A percentile compares a stretch with the other conserved stretches of the same genome.
Evolutionary conservation across 2,113 vertebrate species (phyloP).

Genomic region (Etia nguti): DNA sequence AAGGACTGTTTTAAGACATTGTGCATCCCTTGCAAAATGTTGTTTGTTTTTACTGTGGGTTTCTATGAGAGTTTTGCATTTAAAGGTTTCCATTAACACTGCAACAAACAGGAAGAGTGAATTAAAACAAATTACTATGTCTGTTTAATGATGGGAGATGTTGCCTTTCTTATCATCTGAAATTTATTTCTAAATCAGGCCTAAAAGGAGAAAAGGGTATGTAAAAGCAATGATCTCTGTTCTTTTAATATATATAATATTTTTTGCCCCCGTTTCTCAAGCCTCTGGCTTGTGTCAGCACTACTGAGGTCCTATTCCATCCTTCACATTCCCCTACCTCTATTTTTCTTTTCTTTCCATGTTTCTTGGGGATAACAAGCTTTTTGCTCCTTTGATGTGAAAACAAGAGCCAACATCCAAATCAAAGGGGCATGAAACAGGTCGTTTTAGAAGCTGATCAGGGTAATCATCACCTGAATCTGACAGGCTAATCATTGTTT

Average conservation of each 20-base stretch:
- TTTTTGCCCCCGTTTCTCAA: not conserved
- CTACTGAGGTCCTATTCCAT: not conserved
- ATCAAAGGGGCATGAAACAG: slow-evolving; percentile 30
- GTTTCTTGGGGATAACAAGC: not conserved
- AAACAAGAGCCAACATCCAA: slow-evolving; percentile 19
- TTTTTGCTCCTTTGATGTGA: not conserved
- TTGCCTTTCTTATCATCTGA: not conserved
- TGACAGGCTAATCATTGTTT: slow-evolving; percentile 43
- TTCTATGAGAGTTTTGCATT: not conserved
- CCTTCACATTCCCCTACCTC: not conserved
- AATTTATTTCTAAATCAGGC: not conserved
- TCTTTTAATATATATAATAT: not conserved
- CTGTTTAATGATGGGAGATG: not conserved
- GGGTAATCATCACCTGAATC: slow-evolving; percentile 30
- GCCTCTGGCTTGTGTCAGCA: not conserved
- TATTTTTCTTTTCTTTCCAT: not conserved
- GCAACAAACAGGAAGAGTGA: not conserved
- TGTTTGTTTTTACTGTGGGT: not conserved
- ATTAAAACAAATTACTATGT: not conserved
- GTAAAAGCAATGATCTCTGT: not conserved
- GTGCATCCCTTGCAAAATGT: not conserved
- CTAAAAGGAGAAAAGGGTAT: not conserved
- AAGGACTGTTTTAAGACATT: not conserved
- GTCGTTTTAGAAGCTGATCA: slow-evolving; percentile 44
- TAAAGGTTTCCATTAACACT: not conserved